Evolutionary conservation across 2,888 invertebrate species (phyloP).

Genomic region (Dorcus parallelipipedus): DNA sequence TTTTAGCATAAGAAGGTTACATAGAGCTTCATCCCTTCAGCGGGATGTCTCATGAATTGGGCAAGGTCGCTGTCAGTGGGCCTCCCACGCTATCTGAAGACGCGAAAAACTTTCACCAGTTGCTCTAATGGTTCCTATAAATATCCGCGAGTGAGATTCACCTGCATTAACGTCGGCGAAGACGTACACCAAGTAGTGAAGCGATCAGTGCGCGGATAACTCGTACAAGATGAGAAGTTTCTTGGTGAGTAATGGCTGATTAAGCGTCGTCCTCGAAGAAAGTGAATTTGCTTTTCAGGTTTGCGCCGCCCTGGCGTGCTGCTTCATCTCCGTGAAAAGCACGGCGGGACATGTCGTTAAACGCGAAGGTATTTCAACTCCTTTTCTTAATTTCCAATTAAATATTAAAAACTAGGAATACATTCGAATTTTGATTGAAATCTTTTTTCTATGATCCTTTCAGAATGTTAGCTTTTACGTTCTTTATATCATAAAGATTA

Average conservation of each 20-base stretch:
- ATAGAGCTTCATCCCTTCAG: conserved; percentile 8
- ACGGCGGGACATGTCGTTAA: conserved; percentile 34
- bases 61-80: conserved; percentile 13
- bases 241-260: conserved; percentile 17
- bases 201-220: conserved; percentile 7
- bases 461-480: too few relatives aligned
- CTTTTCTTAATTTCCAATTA: too few relatives aligned
- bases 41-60: conserved; percentile 2
- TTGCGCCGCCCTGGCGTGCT: conserved; percentile 34
- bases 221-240: conserved; percentile 20
- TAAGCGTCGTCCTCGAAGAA: neutral
- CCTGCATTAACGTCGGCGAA: conserved; percentile 27
- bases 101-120: conserved; percentile 29
- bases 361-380: conserved; percentile 37
- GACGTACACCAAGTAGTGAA: conserved; percentile 21
- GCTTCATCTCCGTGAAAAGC: conserved; percentile 20
- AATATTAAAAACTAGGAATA: too few relatives aligned
- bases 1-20: neutral
- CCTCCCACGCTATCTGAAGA: conserved; percentile 29
- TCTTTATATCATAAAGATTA: too few relatives aligned
- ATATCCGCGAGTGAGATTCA: conserved; percentile 26
- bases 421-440: too few relatives aligned
- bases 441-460: too few relatives aligned
- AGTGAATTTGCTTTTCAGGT: conserved; percentile 28
- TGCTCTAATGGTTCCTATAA: conserved; percentile 24